Base-by-base conservation (phyloP, 2,888 invertebrate species). In the Amphipyra tragopoginis region DNA sequence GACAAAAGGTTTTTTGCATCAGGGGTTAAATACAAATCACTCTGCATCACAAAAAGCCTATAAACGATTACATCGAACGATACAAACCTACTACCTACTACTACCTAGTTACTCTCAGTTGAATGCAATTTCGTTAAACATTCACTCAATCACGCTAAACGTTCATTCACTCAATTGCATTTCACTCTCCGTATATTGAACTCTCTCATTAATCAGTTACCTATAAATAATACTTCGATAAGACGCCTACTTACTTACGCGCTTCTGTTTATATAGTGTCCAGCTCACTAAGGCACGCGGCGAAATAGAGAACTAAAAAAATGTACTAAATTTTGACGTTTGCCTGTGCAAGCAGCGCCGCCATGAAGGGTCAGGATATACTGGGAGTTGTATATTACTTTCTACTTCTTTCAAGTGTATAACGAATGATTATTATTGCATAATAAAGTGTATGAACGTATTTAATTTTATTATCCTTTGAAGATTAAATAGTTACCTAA, bases 211-310 rank as follows among this genome's bases (percentile, higher is more conserved):
- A 71, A 71, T 77, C 77, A 68, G 61, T 62, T 70, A 48, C 43
- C 67, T 58, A 77, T 79, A 68, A 74, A 77, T 77, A 77, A 59
- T 44, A 42, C 40, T 65, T 44, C 26, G 67, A 73, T 79, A 77
- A 71, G 43, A 36, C 48, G 15, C 9, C 56, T 54, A 61, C 63
- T 65, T 51, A 49, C 29, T 65, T 51, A 49, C 29, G n/a, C 50
- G 55, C 60, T 50, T 49, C 61, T 75, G 72, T 59, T 71, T 21
- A 29, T 51, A 2, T 14, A 33, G 4, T 4, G 21, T 4, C 39
- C n/a, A 33, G 14, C 13, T 4, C 43, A 33, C 8, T 0, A 26
- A n/a, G 38, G 39, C 5, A 29, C 13, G 9, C 13, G 26, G 40
- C 7, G 26, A 15, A 44, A 11, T 44, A 11, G 0, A 5, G 44